These are phyloP conservation scores for Drosophila sp. DNA, from an alignment of 1,140 invertebrate species.

Conservation along the genomic window DNA sequence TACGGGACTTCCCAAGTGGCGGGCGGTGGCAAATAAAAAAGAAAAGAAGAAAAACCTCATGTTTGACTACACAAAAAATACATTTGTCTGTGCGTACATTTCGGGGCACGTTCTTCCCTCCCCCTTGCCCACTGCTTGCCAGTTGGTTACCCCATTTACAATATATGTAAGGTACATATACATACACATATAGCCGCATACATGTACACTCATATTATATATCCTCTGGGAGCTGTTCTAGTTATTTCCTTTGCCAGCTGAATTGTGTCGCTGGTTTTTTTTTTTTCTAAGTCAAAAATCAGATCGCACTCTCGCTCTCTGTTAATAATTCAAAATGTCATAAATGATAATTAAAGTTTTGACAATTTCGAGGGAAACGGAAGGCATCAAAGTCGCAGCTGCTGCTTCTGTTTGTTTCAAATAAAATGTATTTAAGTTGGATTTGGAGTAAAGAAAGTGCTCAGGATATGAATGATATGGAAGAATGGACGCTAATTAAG, in stretches of 20 bases:
- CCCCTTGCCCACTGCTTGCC: neutral
- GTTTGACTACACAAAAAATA: constrained; percentile 71
- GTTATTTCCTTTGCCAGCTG: constrained; percentile 38
- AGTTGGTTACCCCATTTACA: neutral
- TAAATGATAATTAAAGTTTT: constrained; percentile 48
- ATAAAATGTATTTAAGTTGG: constrained; percentile 32
- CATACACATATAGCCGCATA: constrained; percentile 14
- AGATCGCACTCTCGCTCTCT: neutral
- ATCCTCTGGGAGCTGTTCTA: constrained; percentile 64
- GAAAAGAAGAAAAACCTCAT: constrained; percentile 32
- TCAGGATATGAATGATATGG: constrained; percentile 65
- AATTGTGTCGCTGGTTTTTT: neutral
- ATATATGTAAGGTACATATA: neutral
- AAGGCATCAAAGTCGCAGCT: constrained; percentile 44
- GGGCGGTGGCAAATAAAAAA: constrained; percentile 3
- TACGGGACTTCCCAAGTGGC: constrained; percentile 41
- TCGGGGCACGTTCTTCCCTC: neutral
- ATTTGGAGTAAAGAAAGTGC: neutral
- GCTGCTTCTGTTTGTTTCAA: neutral
- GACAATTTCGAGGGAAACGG: constrained; percentile 20
- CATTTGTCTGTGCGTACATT: constrained; percentile 61
- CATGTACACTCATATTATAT: constrained; percentile 14
- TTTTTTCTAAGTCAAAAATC: constrained; percentile 3
- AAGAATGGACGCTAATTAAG: constrained; percentile 62
- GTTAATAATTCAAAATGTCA: constrained; percentile 38